Percentiles rank a stretch among this genome's conserved stretches.
Conservation (phyloP, 2,113 vertebrate genomes). For the Halichoeres trimaculatus region DNA sequence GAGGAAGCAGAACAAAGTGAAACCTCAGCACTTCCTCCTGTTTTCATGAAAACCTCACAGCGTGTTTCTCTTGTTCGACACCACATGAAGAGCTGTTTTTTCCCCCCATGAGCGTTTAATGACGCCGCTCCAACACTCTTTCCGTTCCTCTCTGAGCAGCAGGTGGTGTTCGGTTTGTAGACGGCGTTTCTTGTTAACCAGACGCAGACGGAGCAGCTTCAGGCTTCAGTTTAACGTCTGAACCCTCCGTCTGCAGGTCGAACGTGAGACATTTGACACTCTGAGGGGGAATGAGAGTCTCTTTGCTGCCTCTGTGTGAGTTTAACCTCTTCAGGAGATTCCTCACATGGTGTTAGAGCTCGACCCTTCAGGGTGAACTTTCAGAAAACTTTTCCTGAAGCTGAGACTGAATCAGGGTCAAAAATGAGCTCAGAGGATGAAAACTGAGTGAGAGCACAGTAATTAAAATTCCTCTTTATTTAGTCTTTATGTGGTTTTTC, state of each 20-base stretch:
- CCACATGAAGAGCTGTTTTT: background rate
- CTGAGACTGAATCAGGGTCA: background rate
- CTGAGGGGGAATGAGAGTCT: background rate
- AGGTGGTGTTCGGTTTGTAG: background rate
- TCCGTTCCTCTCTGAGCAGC: background rate
- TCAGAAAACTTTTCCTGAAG: background rate
- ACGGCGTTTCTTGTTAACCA: background rate
- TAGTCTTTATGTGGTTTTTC: conserved; percentile 1
- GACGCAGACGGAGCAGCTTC: background rate
- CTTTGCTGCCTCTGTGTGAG: background rate
- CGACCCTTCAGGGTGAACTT: conserved; percentile 28
- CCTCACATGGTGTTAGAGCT: conserved; percentile 20
- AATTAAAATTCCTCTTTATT: background rate
- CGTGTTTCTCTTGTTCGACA: background rate
- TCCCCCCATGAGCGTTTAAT: no score
- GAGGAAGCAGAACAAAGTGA: background rate
- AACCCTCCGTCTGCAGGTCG: background rate
- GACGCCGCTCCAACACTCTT: background rate
- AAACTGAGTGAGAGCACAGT: background rate
- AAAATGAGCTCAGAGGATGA: background rate
- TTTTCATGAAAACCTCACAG: background rate
- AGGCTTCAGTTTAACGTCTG: background rate
- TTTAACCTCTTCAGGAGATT: conserved; percentile 2
- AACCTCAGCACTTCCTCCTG: background rate
- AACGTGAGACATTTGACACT: conserved; percentile 49